phyloP scores from a whole-genome alignment of 2,113 vertebrate species.

The Neotoma lepida region DNA sequence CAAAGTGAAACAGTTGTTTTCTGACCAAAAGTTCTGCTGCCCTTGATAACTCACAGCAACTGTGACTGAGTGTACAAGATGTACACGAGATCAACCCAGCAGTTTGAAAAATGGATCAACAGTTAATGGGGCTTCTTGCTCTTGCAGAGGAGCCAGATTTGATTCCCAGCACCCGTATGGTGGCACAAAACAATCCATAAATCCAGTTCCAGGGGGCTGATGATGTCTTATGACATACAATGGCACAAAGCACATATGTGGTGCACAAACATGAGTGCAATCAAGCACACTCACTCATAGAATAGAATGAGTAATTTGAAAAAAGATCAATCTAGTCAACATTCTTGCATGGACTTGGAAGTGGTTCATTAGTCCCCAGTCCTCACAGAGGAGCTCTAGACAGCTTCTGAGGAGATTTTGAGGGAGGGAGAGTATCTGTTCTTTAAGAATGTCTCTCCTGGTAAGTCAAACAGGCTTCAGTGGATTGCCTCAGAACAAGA shows the following conservation, averaged over 20 bases:
- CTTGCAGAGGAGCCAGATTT: background rate
- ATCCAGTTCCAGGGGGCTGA: background rate
- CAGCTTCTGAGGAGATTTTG: background rate
- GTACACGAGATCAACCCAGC: background rate
- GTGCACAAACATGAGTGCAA: background rate
- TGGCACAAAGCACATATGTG: background rate
- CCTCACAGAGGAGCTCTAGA: background rate
- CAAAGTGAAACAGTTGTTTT: background rate
- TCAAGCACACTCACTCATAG: background rate
- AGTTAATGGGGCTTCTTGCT: background rate
- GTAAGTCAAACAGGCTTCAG: background rate
- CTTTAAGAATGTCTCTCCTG: background rate
- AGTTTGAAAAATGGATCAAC: background rate
- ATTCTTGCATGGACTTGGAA: background rate
- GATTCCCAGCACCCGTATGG: background rate
- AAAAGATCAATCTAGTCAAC: background rate
- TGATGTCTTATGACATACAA: background rate
- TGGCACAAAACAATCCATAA: background rate
- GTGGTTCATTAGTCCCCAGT: background rate
- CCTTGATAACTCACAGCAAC: background rate
- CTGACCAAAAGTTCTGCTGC: background rate
- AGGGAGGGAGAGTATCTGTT: background rate
- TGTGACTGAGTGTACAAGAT: background rate
- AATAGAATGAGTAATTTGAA: background rate
- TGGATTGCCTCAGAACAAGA: background rate